phyloP scores from a whole-genome alignment of 2,113 vertebrate genomes.

The Chunga burmeisteri region DNA sequence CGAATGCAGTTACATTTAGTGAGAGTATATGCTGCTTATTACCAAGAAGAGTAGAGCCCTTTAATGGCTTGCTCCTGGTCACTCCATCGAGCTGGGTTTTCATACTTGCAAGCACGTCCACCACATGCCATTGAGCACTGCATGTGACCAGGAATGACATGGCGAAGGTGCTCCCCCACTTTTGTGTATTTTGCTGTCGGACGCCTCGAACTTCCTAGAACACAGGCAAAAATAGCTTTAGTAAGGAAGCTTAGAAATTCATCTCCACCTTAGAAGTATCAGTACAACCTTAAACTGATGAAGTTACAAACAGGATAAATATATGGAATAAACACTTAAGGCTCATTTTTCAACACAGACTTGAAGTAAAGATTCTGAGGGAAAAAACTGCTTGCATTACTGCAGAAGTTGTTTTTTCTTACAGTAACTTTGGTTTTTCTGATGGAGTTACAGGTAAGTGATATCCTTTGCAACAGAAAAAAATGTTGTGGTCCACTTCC shows the following conservation, averaged over 20 bases:
- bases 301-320: not conserved
- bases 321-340: not conserved
- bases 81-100: conserved; percentile 92
- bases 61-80: conserved; percentile 89
- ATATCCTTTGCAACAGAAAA: not conserved
- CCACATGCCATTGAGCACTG: conserved; percentile 97
- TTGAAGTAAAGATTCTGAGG: not conserved
- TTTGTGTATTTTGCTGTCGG: conserved; percentile 95
- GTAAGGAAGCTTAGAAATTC: not conserved
- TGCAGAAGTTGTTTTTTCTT: not conserved
- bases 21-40: not conserved
- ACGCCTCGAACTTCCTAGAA: conserved; percentile 76
- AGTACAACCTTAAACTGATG: accelerated
- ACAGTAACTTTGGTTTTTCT: not conserved
- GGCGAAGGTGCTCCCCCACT: conserved; percentile 91
- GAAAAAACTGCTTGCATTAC: not conserved
- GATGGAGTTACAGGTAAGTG: not conserved
- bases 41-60: conserved; percentile 97
- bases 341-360: not conserved
- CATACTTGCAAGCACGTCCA: conserved; percentile 94
- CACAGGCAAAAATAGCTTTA: not conserved
- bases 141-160: conserved; percentile 93
- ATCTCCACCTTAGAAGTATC: not conserved
- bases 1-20: not conserved
- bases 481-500: not conserved